These are phyloP conservation scores for Phainopepla nitens DNA, from an alignment of 2,113 vertebrate genomes.

Conservation along the genomic window DNA sequence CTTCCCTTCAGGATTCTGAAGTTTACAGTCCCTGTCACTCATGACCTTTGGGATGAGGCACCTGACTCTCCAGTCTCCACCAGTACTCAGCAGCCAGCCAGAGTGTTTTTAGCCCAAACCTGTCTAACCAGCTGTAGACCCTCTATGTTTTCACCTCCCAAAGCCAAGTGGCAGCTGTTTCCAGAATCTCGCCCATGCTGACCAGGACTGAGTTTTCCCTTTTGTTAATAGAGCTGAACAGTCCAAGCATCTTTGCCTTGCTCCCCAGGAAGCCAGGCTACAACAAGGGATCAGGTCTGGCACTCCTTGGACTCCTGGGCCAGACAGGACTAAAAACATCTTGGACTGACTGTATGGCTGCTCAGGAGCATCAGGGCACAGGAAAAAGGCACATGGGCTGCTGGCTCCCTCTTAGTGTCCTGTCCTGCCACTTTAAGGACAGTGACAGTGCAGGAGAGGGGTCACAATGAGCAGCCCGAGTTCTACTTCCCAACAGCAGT, in stretches of 20 bases:
- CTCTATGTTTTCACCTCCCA: neutral
- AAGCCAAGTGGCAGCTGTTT: neutral
- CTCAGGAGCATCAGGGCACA: neutral
- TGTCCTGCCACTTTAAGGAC: neutral
- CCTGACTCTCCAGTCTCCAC: neutral
- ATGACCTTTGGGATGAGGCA: neutral
- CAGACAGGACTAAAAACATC: neutral
- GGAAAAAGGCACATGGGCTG: neutral
- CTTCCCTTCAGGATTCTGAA: neutral
- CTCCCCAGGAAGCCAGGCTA: neutral
- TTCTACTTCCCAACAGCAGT: neutral
- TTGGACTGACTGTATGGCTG: neutral
- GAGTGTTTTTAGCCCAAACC: neutral
- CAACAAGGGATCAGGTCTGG: neutral
- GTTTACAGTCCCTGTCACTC: neutral
- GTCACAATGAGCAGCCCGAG: neutral
- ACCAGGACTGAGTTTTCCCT: neutral
- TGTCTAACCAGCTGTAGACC: neutral
- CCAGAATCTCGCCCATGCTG: neutral
- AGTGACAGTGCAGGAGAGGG: neutral
- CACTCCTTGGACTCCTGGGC: neutral
- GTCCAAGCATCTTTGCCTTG: neutral
- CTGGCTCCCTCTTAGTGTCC: neutral
- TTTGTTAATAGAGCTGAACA: neutral
- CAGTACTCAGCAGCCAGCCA: neutral